Evolutionary conservation across 2,113 vertebrate species (phyloP).

Genomic region (Elachura formosa): DNA sequence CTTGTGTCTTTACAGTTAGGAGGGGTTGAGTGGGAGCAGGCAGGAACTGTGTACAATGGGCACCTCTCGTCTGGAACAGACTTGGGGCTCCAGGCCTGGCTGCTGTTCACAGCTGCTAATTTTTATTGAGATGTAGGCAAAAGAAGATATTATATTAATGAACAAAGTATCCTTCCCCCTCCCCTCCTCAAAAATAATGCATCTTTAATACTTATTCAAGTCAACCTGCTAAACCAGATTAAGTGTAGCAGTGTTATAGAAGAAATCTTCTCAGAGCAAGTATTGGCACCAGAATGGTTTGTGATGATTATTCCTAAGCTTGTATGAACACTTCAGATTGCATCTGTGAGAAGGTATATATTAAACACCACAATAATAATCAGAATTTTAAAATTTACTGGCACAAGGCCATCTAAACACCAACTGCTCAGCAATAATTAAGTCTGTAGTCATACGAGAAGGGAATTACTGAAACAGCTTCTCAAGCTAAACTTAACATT

Average conservation of each 20-base stretch:
- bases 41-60: not conserved
- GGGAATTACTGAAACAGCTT: not conserved
- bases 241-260: not conserved
- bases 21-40: not conserved
- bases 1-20: not conserved
- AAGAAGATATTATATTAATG: not conserved
- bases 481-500: not conserved
- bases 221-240: not conserved
- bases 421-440: not conserved
- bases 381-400: not conserved
- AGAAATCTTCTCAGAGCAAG: not conserved
- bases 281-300: not conserved
- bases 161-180: fast-evolving
- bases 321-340: not conserved
- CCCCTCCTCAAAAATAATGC: not conserved
- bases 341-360: not conserved
- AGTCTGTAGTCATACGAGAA: not conserved
- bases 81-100: not conserved
- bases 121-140: not conserved
- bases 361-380: not conserved
- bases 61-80: not conserved
- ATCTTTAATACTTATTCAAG: not conserved
- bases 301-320: not conserved
- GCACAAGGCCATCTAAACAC: not conserved
- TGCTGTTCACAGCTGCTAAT: not conserved